phyloP scores from a whole-genome alignment of 1,140 invertebrate genomes.

The Brachionus asplanchnoidis region DNA sequence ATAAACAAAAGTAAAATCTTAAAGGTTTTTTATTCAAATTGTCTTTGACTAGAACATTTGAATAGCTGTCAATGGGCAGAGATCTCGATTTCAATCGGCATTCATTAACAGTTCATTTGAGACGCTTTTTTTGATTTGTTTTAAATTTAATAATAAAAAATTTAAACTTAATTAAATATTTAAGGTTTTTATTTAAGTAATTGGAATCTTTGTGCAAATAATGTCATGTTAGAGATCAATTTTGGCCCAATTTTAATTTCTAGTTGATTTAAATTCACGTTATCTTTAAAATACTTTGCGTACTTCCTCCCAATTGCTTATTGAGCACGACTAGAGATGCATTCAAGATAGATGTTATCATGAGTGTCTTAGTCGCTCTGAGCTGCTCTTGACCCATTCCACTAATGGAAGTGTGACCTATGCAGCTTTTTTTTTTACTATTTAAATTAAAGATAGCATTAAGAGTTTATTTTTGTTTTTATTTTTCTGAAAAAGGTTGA shows the following conservation, averaged over 20 bases:
- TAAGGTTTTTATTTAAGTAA: not conserved
- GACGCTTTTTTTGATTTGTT: not conserved
- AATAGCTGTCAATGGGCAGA: not conserved
- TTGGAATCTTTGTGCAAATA: conserved; percentile 2
- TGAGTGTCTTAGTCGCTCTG: not conserved
- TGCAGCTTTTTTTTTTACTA: not conserved
- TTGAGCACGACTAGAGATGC: not conserved
- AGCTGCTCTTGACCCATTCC: not conserved
- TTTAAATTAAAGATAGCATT: not conserved
- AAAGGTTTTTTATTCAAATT: conserved; percentile 24
- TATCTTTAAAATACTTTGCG: not conserved
- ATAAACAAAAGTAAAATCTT: not conserved
- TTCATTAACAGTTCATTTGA: conserved; percentile 12
- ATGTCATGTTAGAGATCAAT: conserved; percentile 20
- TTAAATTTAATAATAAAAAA: not conserved
- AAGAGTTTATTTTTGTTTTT: not conserved
- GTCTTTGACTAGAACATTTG: not conserved
- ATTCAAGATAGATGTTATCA: not conserved
- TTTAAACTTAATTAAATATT: conserved; percentile 16
- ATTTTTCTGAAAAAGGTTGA: not conserved
- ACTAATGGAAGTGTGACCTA: not conserved
- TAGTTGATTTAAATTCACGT: not conserved
- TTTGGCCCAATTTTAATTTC: not conserved
- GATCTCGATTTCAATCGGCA: not conserved
- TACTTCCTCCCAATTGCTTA: not conserved